Evolutionary conservation across 2,888 invertebrate species (phyloP).

Genomic region (Monochamus alternatus): DNA sequence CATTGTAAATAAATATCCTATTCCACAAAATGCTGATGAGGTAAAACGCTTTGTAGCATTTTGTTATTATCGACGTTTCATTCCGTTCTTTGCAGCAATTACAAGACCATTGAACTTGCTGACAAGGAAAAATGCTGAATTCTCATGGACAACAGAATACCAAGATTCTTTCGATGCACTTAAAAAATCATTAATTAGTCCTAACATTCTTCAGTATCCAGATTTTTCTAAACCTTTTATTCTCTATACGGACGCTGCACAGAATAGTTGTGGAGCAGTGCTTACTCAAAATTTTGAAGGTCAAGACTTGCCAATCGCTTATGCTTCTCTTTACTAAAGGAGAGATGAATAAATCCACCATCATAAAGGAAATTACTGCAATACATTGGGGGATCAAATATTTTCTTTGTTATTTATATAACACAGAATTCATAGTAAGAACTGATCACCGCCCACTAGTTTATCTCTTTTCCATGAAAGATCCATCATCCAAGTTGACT

Average conservation of each 20-base stretch:
- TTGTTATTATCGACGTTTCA: slow-evolving; percentile 35
- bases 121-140: slow-evolving; percentile 5
- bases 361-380: slow-evolving; percentile 40
- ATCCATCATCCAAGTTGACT: slow-evolving; percentile 45
- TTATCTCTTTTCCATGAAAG: slow-evolving; percentile 47
- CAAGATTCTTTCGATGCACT: not conserved
- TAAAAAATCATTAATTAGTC: slow-evolving; percentile 32
- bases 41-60: slow-evolving; percentile 36
- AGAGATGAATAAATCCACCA: slow-evolving; percentile 36
- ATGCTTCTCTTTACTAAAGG: slow-evolving; percentile 26
- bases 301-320: slow-evolving; percentile 41
- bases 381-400: slow-evolving; percentile 44
- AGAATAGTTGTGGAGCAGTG: slow-evolving; percentile 21
- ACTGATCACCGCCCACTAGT: slow-evolving; percentile 45
- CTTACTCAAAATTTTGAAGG: slow-evolving; percentile 37
- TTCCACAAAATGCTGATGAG: slow-evolving; percentile 33
- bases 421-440: slow-evolving; percentile 42
- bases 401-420: slow-evolving; percentile 5
- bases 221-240: slow-evolving; percentile 43
- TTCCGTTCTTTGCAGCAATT: slow-evolving; percentile 34
- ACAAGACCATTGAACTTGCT: slow-evolving; percentile 25
- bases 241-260: slow-evolving; percentile 40
- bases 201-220: slow-evolving; percentile 42
- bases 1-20: slow-evolving; percentile 23
- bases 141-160: not conserved